phyloP scores from a whole-genome alignment of 2,797 vertebrate genomes.

The Tapera naevia region DNA sequence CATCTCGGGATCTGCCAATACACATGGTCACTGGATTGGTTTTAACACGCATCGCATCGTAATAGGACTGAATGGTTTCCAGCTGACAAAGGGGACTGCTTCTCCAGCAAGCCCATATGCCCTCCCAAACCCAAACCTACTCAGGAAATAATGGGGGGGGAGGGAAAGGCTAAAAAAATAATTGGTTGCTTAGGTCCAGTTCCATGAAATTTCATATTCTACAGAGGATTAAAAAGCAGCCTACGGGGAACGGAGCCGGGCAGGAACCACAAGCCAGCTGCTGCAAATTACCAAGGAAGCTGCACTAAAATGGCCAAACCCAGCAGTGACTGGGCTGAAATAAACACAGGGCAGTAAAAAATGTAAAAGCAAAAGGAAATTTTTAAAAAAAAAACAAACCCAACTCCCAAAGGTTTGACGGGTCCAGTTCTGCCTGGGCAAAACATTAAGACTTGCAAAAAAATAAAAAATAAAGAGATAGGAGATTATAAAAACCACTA shows the following conservation, averaged over 20 bases:
- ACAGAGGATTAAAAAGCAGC: slow-evolving; percentile 68
- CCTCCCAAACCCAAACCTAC: slow-evolving; percentile 69
- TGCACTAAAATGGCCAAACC: slow-evolving; percentile 77
- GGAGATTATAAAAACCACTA: slow-evolving; percentile 75
- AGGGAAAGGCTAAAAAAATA: slow-evolving; percentile 71
- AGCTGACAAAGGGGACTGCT: slow-evolving; percentile 41
- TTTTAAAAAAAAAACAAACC: slow-evolving; percentile 1
- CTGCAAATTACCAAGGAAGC: slow-evolving; percentile 67
- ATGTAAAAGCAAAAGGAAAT: slow-evolving; percentile 65
- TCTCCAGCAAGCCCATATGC: slow-evolving; percentile 33
- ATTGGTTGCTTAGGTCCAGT: slow-evolving; percentile 73
- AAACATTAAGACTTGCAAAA: slow-evolving; percentile 74
- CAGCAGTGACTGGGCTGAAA: slow-evolving; percentile 65
- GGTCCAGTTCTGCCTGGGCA: slow-evolving; percentile 71
- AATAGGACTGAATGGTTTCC: slow-evolving; percentile 59
- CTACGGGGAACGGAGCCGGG: slow-evolving; percentile 42
- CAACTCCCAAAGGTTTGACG: slow-evolving; percentile 63
- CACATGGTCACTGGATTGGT: slow-evolving; percentile 63
- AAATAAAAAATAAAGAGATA: slow-evolving; percentile 71
- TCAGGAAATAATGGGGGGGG: slow-evolving; percentile 22
- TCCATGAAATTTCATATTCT: slow-evolving; percentile 69
- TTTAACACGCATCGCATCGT: slow-evolving; percentile 53
- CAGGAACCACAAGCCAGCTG: slow-evolving; percentile 69
- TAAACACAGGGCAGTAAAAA: slow-evolving; percentile 64
- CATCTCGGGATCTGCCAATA: slow-evolving; percentile 67